These are phyloP conservation scores for Gymnothorax javanicus DNA, from an alignment of 2,797 vertebrate genomes.

Conservation along the genomic window DNA sequence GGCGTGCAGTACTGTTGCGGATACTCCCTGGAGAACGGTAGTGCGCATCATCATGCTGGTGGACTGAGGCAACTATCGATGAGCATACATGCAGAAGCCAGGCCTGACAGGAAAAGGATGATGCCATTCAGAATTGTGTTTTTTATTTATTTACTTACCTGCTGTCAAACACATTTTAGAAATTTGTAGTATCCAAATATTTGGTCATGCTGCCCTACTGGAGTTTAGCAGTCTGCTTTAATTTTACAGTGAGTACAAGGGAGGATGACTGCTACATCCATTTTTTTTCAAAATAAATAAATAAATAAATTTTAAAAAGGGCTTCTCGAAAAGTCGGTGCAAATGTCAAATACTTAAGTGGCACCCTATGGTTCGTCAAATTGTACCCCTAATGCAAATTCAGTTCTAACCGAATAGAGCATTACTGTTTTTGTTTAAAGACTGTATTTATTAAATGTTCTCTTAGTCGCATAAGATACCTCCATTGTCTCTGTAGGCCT, in stretches of 20 bases:
- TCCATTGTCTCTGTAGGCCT: too few relatives aligned
- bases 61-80: neutral
- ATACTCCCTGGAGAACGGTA: conserved; percentile 6
- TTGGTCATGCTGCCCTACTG: neutral
- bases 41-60: neutral
- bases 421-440: too few relatives aligned
- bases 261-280: neutral
- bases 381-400: too few relatives aligned
- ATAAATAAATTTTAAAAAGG: too few relatives aligned
- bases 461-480: too few relatives aligned
- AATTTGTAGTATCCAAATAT: neutral
- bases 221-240: neutral
- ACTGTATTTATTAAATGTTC: too few relatives aligned
- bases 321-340: too few relatives aligned
- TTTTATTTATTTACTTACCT: neutral
- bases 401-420: too few relatives aligned
- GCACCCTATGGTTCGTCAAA: too few relatives aligned
- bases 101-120: conserved; percentile 1
- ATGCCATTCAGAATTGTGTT: conserved; percentile 16
- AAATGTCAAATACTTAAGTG: too few relatives aligned
- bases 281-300: too few relatives aligned
- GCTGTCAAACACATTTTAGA: neutral
- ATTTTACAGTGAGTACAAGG: neutral
- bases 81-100: neutral
- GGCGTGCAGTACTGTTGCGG: neutral